These are phyloP conservation scores for Eudemis profundana DNA, from an alignment of 2,888 invertebrate genomes.

Conservation along the genomic window DNA sequence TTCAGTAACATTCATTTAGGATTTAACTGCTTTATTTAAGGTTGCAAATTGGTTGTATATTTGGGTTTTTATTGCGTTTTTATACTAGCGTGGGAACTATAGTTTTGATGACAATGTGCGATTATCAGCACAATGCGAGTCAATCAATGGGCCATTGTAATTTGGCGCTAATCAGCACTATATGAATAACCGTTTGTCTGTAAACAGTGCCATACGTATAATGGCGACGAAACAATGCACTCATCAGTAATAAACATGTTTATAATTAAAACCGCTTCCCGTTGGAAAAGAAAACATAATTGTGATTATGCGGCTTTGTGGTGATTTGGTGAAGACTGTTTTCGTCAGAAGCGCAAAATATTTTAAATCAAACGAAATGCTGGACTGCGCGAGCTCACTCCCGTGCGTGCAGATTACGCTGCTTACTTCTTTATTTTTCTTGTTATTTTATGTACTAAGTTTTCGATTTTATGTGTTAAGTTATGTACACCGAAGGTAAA, in stretches of 20 bases:
- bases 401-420: too few relatives aligned
- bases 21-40: neutral
- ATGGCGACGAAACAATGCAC: constrained; percentile 4
- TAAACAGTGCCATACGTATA: neutral
- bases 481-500: too few relatives aligned
- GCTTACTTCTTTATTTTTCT: too few relatives aligned
- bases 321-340: too few relatives aligned
- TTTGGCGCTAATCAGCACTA: neutral
- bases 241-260: constrained; percentile 7
- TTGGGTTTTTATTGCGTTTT: neutral
- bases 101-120: constrained; percentile 33
- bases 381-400: too few relatives aligned
- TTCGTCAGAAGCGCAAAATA: too few relatives aligned
- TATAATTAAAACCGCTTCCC: constrained; percentile 14
- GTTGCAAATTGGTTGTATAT: neutral
- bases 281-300: constrained; percentile 4
- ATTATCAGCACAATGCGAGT: constrained; percentile 24
- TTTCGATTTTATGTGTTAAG: too few relatives aligned
- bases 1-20: neutral
- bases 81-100: neutral
- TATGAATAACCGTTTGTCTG: neutral
- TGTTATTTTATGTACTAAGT: too few relatives aligned
- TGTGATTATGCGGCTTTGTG: neutral
- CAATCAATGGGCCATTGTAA: constrained; percentile 37
- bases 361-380: too few relatives aligned